A percentile compares a stretch with the other conserved stretches of the same genome.
phyloP scores from a whole-genome alignment of 2,113 vertebrate genomes.

The Apodemus sylvaticus region DNA sequence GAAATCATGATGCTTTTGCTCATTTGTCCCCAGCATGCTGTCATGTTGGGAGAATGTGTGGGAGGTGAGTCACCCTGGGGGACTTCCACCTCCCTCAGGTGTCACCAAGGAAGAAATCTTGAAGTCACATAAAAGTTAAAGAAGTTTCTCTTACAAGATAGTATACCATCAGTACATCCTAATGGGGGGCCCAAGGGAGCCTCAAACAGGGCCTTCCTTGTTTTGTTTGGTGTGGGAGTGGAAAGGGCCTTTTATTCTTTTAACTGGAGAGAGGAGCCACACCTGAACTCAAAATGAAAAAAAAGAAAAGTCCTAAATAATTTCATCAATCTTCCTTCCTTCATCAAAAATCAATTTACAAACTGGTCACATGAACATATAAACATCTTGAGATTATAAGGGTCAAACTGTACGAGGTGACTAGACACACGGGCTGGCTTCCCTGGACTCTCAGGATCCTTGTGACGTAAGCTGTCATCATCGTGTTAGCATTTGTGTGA shows the following conservation, averaged over 20 bases:
- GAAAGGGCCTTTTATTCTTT: slow-evolving; percentile 58
- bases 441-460: not conserved
- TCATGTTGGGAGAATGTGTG: not conserved
- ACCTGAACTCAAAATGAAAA: slow-evolving; percentile 17
- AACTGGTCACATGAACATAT: not conserved
- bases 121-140: slow-evolving; percentile 58
- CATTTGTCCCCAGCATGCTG: not conserved
- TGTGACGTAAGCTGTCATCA: not conserved
- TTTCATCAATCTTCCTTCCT: not conserved
- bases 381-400: slow-evolving; percentile 30
- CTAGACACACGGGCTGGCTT: not conserved
- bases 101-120: slow-evolving; percentile 49
- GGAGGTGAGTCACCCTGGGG: not conserved
- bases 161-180: slow-evolving; percentile 42
- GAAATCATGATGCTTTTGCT: not conserved
- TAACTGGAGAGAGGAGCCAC: not conserved
- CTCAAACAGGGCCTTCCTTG: not conserved
- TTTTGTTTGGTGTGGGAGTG: not conserved
- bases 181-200: not conserved
- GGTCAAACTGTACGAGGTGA: not conserved
- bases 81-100: slow-evolving; percentile 18
- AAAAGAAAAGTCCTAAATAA: not conserved
- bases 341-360: slow-evolving; percentile 13
- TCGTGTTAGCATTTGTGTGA: not conserved
- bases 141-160: not conserved